A percentile compares a stretch with the other conserved stretches of the same genome.
Conservation (phyloP, 2,888 invertebrate species). For the Aproaerema taeniolella region DNA sequence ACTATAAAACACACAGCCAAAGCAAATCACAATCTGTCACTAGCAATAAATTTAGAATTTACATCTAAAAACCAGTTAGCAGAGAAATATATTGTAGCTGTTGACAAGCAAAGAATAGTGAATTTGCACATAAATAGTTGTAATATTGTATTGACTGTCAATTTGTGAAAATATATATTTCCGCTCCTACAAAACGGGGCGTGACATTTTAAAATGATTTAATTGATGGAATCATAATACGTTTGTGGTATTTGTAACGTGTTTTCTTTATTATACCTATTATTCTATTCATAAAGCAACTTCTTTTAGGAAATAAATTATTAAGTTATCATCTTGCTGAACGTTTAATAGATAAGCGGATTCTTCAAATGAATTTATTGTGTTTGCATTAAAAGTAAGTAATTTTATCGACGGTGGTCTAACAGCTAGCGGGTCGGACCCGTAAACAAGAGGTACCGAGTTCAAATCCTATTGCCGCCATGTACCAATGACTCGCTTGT, state of each 20-base stretch:
- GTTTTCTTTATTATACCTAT: slow-evolving; percentile 23
- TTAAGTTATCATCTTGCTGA: slow-evolving; percentile 1
- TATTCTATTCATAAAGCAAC: slow-evolving; percentile 18
- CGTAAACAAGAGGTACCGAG: too few species aligned
- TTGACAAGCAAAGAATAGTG: slow-evolving; percentile 23
- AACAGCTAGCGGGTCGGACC: too few species aligned
- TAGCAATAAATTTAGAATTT: slow-evolving; percentile 28
- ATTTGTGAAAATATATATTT: slow-evolving; percentile 39
- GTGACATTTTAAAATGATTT: slow-evolving; percentile 26
- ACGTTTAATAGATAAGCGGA: background rate
- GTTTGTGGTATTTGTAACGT: slow-evolving; percentile 32
- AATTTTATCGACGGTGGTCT: too few species aligned
- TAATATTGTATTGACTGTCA: slow-evolving; percentile 48
- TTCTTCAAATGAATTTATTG: too few species aligned
- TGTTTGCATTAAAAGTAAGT: too few species aligned
- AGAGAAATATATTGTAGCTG: slow-evolving; percentile 16
- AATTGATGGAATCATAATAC: slow-evolving; percentile 35
- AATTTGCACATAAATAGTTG: slow-evolving; percentile 48
- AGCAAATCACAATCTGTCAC: slow-evolving; percentile 32
- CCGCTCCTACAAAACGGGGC: slow-evolving; percentile 21
- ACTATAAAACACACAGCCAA: slow-evolving; percentile 2
- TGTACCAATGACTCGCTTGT: too few species aligned
- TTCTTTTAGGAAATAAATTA: slow-evolving; percentile 18
- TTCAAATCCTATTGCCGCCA: too few species aligned
- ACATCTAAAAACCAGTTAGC: slow-evolving; percentile 28